Conservation (phyloP, 2,888 invertebrate genomes). For the Phortica magna region DNA sequence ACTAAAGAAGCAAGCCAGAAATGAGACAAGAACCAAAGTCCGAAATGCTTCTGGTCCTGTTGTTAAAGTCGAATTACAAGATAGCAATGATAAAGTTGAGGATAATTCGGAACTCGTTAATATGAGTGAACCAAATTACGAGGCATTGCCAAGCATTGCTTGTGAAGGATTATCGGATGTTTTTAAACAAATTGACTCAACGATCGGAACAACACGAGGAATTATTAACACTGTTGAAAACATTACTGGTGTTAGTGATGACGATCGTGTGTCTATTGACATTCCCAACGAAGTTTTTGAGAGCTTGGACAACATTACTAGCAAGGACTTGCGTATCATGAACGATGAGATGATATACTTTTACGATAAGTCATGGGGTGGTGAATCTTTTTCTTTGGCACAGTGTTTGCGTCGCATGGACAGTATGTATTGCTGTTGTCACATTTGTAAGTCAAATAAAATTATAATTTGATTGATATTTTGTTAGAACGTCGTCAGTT, state of each 20-base stretch:
- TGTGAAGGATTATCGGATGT: neutral
- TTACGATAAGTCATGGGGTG: conserved; percentile 84
- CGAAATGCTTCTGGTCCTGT: neutral
- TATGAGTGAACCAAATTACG: conserved; percentile 35
- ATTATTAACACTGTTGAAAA: no score
- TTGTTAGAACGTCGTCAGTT: conserved; percentile 53
- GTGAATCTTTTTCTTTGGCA: conserved; percentile 81
- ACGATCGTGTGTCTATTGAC: neutral
- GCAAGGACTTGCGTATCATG: conserved; percentile 56
- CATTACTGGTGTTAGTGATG: neutral
- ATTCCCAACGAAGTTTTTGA: no score
- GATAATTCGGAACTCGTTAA: conserved; percentile 35
- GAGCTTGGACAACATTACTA: neutral
- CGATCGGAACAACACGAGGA: neutral
- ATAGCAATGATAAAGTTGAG: conserved; percentile 11
- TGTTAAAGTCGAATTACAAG: neutral
- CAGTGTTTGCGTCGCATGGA: conserved; percentile 83
- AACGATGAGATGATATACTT: conserved; percentile 81
- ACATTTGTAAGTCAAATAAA: neutral
- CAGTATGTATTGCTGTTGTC: conserved; percentile 77
- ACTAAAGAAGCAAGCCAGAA: conserved; percentile 49
- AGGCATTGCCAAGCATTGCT: conserved; percentile 45
- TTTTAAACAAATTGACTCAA: neutral
- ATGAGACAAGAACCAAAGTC: neutral
- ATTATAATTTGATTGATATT: neutral